Evolutionary conservation across 2,113 vertebrate species (phyloP), one percentile per base, ranked within the genome.

Genomic region (Sylvia atricapilla): DNA sequence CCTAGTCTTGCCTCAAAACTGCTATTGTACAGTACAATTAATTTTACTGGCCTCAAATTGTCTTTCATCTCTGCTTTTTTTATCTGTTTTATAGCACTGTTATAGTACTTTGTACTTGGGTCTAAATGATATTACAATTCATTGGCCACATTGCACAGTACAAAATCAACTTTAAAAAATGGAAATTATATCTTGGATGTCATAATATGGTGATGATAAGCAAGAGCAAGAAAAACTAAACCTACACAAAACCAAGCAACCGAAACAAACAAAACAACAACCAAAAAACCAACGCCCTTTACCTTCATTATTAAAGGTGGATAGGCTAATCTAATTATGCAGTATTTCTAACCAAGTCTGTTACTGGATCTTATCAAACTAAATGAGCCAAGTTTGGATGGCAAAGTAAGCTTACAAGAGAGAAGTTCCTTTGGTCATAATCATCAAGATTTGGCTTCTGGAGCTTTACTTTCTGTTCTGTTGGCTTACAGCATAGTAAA

Each of bases 381-480:
- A 94, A 91, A 86, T 7, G 16, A 92, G 66, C 35, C 25, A 52
- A 89, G 78, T 49, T 81, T 81, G 76, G 83, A 94, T 53, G n/a
- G 47, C 79, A 92, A 67, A 94, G 73, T 30, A 81, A 94, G 66
- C 58, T 93, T 89, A 73, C 53, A 92, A 68, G 28, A 75, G 60
- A 90, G 43, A 97, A 95, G 83, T 84, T 96, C 82, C 85, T 84
- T 68, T 93, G 91, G 76, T 90, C 64, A 72, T 82, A 97, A 90
- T 90, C 92, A 86, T 90, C 93, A 93, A 81, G 90, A 91, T 89
- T 93, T 96, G 95, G 94, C 93, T 87, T 89, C 66, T 66, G 41
- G 25, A 92, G 80, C 86, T 84, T 94, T 87, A 89, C 89, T 90
- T 94, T 92, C 88, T 96, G 88, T 95, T 90, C 93, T 87, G 19